A percentile compares a stretch with the other conserved stretches of the same genome.
phyloP scores from a whole-genome alignment of 2,797 vertebrate genomes.

The Tinamus major region DNA sequence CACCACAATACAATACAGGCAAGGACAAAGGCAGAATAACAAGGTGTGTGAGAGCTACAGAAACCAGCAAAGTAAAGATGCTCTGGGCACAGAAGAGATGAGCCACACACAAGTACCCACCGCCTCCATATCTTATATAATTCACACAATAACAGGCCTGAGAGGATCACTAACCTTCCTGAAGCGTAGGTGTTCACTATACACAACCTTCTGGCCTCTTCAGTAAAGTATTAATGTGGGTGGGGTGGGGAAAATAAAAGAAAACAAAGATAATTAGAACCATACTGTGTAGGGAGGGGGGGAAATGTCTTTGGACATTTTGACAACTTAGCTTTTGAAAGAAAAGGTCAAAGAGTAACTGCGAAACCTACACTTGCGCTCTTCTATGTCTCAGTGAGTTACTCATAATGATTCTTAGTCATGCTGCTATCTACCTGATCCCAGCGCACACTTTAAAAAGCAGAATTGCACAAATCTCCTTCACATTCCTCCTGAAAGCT shows the following conservation, averaged over 20 bases:
- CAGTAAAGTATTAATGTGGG: background rate
- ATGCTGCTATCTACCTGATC: background rate
- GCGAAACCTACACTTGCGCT: background rate
- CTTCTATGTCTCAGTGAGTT: constrained; percentile 26
- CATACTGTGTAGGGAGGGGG: no score
- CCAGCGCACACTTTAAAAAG: background rate
- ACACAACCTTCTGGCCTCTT: background rate
- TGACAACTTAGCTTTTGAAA: background rate
- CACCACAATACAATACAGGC: background rate
- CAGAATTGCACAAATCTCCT: background rate
- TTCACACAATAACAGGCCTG: constrained; percentile 9
- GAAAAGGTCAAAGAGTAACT: background rate
- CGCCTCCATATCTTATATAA: constrained; percentile 37
- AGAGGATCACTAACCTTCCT: constrained; percentile 42
- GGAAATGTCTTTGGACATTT: background rate
- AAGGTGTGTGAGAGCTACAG: background rate
- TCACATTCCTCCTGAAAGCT: background rate
- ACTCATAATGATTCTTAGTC: constrained; percentile 63
- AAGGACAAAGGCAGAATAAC: background rate
- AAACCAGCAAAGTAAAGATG: background rate
- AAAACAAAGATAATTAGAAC: constrained; percentile 22
- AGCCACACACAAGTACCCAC: background rate
- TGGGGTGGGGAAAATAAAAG: background rate
- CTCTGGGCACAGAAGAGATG: constrained; percentile 8
- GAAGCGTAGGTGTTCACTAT: background rate